Percentiles rank a stretch among this genome's conserved stretches.
phyloP scores from a whole-genome alignment of 2,797 vertebrate genomes.

The Hemibagrus guttatus region DNA sequence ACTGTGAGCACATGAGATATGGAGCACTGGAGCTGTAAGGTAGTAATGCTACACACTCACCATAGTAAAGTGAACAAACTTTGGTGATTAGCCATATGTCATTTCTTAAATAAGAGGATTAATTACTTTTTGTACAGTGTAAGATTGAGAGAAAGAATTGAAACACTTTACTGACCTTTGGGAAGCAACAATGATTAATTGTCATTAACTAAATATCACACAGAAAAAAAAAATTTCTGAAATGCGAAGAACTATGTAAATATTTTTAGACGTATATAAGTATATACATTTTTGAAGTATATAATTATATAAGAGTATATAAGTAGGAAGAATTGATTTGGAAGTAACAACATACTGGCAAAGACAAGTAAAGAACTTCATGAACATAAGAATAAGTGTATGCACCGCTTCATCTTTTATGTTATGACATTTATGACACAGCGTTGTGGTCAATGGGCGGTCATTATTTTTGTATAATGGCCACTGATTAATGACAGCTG shows the following conservation, averaged over 20 bases:
- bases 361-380: background rate
- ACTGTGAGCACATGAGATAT: background rate
- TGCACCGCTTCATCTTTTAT: conserved; percentile 4
- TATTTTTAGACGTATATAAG: too few relatives aligned
- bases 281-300: too few relatives aligned
- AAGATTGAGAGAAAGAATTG: background rate
- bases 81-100: background rate
- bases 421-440: conserved; percentile 30
- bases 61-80: background rate
- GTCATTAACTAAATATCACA: background rate
- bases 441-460: conserved; percentile 26
- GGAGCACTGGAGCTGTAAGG: background rate
- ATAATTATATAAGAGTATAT: too few relatives aligned
- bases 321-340: background rate
- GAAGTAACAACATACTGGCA: background rate
- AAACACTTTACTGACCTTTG: background rate
- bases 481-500: conserved; percentile 44
- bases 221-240: background rate
- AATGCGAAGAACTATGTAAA: background rate
- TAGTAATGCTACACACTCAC: background rate
- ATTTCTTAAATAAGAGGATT: background rate
- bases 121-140: background rate
- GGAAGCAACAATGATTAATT: background rate
- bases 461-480: conserved; percentile 41
- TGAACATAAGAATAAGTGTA: background rate